Evolutionary conservation across 2,797 vertebrate species (phyloP).

Genomic region (Myotis planiceps): DNA sequence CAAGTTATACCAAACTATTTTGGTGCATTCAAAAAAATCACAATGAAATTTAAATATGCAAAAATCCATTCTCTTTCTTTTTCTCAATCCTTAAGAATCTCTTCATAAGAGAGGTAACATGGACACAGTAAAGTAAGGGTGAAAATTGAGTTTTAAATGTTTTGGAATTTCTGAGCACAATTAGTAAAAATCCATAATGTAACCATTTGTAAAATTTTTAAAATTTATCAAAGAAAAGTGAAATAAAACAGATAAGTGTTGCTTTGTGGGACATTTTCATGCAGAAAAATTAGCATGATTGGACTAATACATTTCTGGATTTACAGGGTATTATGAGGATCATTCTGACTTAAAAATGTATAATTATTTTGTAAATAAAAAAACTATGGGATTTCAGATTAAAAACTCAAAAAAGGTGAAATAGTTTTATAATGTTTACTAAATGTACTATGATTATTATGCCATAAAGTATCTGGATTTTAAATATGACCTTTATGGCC

Average conservation of each 20-base stretch:
- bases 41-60: not conserved
- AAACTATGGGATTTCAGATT: not conserved
- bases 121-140: not conserved
- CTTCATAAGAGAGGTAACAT: not conserved
- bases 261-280: not conserved
- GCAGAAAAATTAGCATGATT: not conserved
- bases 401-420: not conserved
- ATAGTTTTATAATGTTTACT: not conserved
- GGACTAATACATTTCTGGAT: not conserved
- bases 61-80: not conserved
- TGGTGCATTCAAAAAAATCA: not conserved
- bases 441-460: not conserved
- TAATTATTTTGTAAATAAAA: slow-evolving; percentile 35
- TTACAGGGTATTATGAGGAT: not conserved
- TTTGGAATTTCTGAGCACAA: not conserved
- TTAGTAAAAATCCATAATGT: not conserved
- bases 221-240: not conserved
- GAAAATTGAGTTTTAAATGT: slow-evolving; percentile 23
- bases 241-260: not conserved
- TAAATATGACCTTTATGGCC: not conserved
- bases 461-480: not conserved
- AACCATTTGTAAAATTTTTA: not conserved
- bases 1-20: slow-evolving; percentile 15
- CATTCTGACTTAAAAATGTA: not conserved
- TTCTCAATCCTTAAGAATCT: not conserved